phyloP scores from a whole-genome alignment of 1,140 invertebrate species.

The Drosophila biarmipes region DNA sequence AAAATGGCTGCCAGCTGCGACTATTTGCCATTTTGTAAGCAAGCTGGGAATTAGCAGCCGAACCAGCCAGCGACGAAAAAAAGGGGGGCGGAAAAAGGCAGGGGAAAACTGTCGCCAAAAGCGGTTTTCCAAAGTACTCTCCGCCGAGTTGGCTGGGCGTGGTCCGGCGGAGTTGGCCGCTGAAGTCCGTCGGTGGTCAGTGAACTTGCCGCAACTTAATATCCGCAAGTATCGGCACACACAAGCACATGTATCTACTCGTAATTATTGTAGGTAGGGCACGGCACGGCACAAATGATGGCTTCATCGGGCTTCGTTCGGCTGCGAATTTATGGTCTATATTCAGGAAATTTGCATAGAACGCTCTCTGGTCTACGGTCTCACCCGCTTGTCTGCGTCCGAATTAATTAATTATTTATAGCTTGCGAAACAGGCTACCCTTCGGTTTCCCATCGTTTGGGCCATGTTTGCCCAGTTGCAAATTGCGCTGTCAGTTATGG shows the following conservation, averaged over 20 bases:
- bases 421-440: conserved; percentile 66
- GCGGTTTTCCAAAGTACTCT: conserved; percentile 44
- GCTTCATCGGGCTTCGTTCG: conserved; percentile 65
- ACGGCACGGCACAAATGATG: conserved; percentile 48
- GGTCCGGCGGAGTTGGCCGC: conserved; percentile 50
- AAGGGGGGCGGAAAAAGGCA: conserved; percentile 12
- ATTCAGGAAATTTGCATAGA: conserved; percentile 78
- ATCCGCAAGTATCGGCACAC: conserved; percentile 3
- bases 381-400: conserved; percentile 51
- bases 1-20: conserved; percentile 66
- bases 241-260: not conserved
- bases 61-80: conserved; percentile 16
- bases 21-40: conserved; percentile 71
- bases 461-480: conserved; percentile 61
- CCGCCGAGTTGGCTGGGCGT: conserved; percentile 52
- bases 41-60: conserved; percentile 63
- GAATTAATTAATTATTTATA: conserved; percentile 83
- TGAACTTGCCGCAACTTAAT: conserved; percentile 57
- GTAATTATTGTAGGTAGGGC: conserved; percentile 27
- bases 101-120: conserved; percentile 69
- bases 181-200: conserved; percentile 52
- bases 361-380: conserved; percentile 29
- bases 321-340: conserved; percentile 75
- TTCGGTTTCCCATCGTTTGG: conserved; percentile 16
- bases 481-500: conserved; percentile 36